Conservation (phyloP, 2,888 invertebrate species). For the Chrysolina oricalcia region DNA sequence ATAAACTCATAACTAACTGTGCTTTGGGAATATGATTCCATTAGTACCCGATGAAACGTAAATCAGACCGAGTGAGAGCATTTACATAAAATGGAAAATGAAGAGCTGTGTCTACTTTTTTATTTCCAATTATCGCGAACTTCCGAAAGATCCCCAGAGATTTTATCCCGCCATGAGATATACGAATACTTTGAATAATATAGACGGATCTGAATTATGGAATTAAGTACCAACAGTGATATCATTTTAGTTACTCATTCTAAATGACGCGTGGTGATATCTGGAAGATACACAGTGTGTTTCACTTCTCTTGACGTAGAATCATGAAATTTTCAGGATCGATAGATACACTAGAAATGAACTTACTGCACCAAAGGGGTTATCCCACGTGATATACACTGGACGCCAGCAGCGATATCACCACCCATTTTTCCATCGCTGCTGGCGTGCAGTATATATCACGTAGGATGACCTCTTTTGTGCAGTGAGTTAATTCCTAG, state of each 20-base stretch:
- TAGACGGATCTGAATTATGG: neutral
- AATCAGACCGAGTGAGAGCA: conserved; percentile 3
- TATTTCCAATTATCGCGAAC: neutral
- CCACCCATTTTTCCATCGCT: too few species aligned
- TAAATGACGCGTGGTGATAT: neutral
- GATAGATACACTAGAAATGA: too few species aligned
- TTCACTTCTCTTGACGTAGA: too few species aligned
- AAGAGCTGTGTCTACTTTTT: conserved; percentile 8
- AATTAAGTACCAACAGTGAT: too few species aligned
- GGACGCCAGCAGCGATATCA: too few species aligned
- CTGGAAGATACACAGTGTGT: too few species aligned
- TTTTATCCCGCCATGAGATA: neutral
- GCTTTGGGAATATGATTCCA: conserved; percentile 6
- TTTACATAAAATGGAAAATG: conserved; percentile 17
- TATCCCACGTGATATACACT: too few species aligned
- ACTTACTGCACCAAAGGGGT: too few species aligned
- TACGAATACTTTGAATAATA: neutral
- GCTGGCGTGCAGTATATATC: too few species aligned
- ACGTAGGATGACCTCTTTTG: too few species aligned
- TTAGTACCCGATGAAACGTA: conserved; percentile 1
- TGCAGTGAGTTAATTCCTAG: too few species aligned
- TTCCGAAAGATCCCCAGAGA: neutral
- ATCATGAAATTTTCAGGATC: too few species aligned
- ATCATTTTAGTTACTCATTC: neutral
- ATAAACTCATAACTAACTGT: neutral